phyloP scores from a whole-genome alignment of 2,888 invertebrate species.

The Lissocephala sabroskyi region DNA sequence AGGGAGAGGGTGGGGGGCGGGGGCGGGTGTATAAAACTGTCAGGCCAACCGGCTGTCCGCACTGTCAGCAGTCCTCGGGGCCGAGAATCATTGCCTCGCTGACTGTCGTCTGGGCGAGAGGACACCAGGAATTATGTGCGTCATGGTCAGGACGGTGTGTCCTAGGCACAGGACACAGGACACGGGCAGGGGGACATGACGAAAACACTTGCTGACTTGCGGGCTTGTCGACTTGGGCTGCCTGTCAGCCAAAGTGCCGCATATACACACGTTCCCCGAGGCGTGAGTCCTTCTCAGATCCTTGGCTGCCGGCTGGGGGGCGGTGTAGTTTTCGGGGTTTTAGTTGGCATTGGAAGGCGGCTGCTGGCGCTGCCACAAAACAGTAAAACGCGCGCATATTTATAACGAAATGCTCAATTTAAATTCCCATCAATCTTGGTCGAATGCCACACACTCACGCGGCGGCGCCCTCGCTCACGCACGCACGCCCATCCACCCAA shows the following conservation, averaged over 20 bases:
- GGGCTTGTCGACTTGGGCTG: conserved; percentile 18
- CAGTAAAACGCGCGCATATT: conserved; percentile 63
- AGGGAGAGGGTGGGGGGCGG: too few relatives aligned
- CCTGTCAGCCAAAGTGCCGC: conserved; percentile 36
- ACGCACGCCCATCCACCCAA: conserved; percentile 2
- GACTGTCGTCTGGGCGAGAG: too few relatives aligned
- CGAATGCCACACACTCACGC: conserved; percentile 37
- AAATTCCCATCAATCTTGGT: conserved; percentile 67
- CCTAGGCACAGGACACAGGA: too few relatives aligned
- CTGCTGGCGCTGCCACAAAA: conserved; percentile 53
- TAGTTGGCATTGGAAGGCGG: conserved; percentile 15
- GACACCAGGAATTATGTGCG: conserved; percentile 61
- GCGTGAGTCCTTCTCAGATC: too few relatives aligned
- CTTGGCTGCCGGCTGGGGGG: neutral
- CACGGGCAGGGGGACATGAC: conserved; percentile 18
- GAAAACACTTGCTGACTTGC: conserved; percentile 24
- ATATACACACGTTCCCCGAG: conserved; percentile 21
- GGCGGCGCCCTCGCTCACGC: conserved; percentile 8
- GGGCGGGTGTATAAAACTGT: too few relatives aligned
- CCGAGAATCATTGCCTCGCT: too few relatives aligned
- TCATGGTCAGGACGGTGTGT: conserved; percentile 56
- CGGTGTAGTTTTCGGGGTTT: conserved; percentile 2
- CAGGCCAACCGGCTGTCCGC: too few relatives aligned
- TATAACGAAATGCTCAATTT: conserved; percentile 68
- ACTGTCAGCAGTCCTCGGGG: too few relatives aligned